Base-by-base conservation (phyloP, 2,888 invertebrate genomes). In the Conus canariensis region DNA sequence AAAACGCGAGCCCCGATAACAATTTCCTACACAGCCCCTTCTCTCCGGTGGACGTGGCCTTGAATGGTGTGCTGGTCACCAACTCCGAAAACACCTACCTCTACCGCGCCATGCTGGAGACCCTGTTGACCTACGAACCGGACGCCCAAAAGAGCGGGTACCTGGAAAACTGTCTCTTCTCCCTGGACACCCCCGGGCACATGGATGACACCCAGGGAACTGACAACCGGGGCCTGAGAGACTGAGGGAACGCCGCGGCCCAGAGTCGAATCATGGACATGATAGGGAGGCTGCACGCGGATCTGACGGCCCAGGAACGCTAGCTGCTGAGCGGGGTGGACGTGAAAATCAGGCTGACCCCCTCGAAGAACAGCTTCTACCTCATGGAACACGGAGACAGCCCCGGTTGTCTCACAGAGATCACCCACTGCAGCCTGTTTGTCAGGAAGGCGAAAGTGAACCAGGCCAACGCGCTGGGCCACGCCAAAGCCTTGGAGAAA, bases 311-410 rank as follows among this genome's bases (percentile, higher is more conserved):
- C 14, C 77, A 85, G 14, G 88, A 90, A 22, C 70, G 86, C 0
- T 90, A 83, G 30, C n/a, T 91, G n/a, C 5, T 91, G 19, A 91
- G 91, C 30, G 90, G 90, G 7, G 89, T 92, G 19, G 59, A 83
- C 67, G 45, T 90, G 6, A 90, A 91, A 12, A 45, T 91, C 14
- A 87, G 82, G n/a, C 22, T 90, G n/a, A 77, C n/a, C 4, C 64
- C 8, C 87, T 87, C 12, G 67, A 64, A 5, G 56, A 82, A 22
- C 90, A 90, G 16, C 30, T 87, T n/a, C 80, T 64, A n/a, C 30
- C 7, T 64, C 64, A 64, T 64, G 64, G 64, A 64, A 64, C 64
- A 64, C 64, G 64, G 64, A 14, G 64, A 14, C 14, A 64, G 4
- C 64, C 45, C 45, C 45, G 45, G 45, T 45, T 4, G 45, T 45